Base-by-base conservation (phyloP, 2,797 vertebrate genomes). In the Crossoptilon crossoptilon region DNA sequence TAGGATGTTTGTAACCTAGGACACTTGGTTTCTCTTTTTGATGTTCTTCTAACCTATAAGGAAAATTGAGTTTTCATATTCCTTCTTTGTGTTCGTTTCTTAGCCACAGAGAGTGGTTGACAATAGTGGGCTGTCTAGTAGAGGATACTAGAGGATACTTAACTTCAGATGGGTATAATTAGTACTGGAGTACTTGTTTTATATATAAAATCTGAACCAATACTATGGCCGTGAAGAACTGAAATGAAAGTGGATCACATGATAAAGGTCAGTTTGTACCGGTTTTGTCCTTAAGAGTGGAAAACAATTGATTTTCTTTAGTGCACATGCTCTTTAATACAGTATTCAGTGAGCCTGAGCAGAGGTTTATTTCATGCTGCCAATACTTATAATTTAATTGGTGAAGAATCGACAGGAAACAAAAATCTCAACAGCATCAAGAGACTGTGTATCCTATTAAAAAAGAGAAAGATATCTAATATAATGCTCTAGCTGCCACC, bases 361-460 rank as follows among this genome's bases (percentile, higher is more conserved):
- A 90, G 81, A n/a, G 17, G 10, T 43, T 72, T 31, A 83, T 74
- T 91, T 88, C 63, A 78, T 78, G 84, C 72, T 88, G 63, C 59
- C 91, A 68, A 66, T 96, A 68, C 89, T 92, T 94, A 79, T 66
- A 62, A 66, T 58, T 43, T 77, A 55, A 55, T 43, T 72, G 15
- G 33, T 16, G 21, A 71, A 70, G 75, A 71, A 84, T 80, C 68
- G 78, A 58, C 89, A 84, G 84, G 84, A 94, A 93, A 90, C 91
- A 41, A 76, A 71, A 56, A 35, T 66, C 14, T 66, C 37, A 71
- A 17, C 67, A 91, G 93, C 84, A 91, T 83, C 88, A 94, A 81
- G 46, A 95, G 93, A 94, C 84, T 86, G 88, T 93, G 87, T 91
- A 74, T 62, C 91, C 93, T 93, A 94, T 96, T 94, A 44, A 19